These are phyloP conservation scores for Ladona fulva DNA, from an alignment of 1,140 invertebrate genomes.

Conservation along the genomic window DNA sequence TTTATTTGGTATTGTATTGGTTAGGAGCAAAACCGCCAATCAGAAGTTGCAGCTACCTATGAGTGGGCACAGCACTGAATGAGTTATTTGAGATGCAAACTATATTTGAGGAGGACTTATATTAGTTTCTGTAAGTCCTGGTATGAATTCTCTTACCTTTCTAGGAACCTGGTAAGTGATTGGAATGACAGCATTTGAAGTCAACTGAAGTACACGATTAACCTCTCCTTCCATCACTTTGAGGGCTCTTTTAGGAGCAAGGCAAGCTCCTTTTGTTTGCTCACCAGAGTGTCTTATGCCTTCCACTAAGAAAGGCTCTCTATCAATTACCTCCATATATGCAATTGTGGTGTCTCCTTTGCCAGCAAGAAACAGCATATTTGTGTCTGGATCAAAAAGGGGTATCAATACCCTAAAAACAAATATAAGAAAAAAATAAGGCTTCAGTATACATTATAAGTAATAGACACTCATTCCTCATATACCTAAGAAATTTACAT, in stretches of 20 bases:
- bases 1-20: too few species aligned
- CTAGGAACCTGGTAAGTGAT: constrained; percentile 90
- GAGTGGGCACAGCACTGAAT: too few species aligned
- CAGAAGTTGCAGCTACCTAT: too few species aligned
- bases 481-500: too few species aligned
- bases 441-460: background rate
- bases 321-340: constrained; percentile 77
- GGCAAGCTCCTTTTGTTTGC: constrained; percentile 83
- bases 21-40: too few species aligned
- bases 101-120: background rate
- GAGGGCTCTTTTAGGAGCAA: constrained; percentile 83
- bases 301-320: constrained; percentile 73
- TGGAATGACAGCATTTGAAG: constrained; percentile 74
- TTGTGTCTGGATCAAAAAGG: constrained; percentile 81
- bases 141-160: constrained; percentile 48
- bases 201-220: constrained; percentile 77
- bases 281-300: constrained; percentile 72
- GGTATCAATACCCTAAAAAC: constrained; percentile 67
- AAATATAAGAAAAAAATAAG: constrained; percentile 23
- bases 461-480: too few species aligned
- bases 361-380: constrained; percentile 88
- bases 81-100: background rate
- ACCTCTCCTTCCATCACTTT: constrained; percentile 93
- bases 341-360: constrained; percentile 82
- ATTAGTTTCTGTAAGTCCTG: background rate